Percentiles rank a stretch among this genome's conserved stretches.
phyloP scores from a whole-genome alignment of 2,113 vertebrate species.

The Brachyhypopomus occidentalis region DNA sequence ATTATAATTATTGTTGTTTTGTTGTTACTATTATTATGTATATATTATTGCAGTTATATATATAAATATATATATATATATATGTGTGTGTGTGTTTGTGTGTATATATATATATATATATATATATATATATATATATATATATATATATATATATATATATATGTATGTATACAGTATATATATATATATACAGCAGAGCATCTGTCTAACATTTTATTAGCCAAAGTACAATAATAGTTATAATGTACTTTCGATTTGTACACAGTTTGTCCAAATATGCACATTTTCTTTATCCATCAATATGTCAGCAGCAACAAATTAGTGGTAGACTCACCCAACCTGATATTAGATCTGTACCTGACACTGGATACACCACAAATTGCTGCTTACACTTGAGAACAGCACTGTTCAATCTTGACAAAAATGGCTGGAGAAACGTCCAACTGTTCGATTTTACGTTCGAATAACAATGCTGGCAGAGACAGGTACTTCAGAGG shows the following conservation, averaged over 20 bases:
- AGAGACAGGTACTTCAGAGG: constrained; percentile 47
- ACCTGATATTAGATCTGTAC: neutral
- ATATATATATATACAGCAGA: no score
- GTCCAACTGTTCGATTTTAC: constrained; percentile 51
- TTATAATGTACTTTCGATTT: neutral
- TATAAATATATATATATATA: no score
- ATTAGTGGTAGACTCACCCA: neutral
- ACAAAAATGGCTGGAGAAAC: constrained; percentile 42
- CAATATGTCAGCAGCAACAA: neutral
- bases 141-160: no score
- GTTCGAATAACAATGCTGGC: constrained; percentile 53
- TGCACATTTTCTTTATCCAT: constrained; percentile 1
- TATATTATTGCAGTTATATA: no score
- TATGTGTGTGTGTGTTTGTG: no score
- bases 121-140: no score
- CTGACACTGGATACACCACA: constrained; percentile 5
- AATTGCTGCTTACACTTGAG: constrained; percentile 28
- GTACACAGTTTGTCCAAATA: neutral
- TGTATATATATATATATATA: no score
- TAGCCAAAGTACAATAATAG: constrained; percentile 1
- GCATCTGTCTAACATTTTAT: neutral
- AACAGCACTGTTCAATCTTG: constrained; percentile 35
- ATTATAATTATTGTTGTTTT: no score
- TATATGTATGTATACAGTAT: no score
- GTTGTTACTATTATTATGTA: no score